Evolutionary conservation across 1,140 invertebrate species (phyloP).

Genomic region (Orius laevigatus): DNA sequence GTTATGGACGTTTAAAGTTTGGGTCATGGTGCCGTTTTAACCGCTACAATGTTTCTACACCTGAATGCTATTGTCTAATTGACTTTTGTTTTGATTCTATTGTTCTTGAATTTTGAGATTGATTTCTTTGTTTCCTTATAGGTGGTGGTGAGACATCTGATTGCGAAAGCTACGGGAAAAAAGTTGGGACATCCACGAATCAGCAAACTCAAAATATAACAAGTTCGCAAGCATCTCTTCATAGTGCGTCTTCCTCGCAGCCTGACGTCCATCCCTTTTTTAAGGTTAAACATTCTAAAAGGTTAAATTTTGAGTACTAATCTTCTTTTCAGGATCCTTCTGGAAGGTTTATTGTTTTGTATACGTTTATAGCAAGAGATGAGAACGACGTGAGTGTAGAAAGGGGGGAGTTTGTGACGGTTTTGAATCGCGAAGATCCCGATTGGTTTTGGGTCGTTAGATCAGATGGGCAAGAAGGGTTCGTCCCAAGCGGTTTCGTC

Average conservation of each 20-base stretch:
- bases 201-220: slow-evolving; percentile 30
- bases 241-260: slow-evolving; percentile 41
- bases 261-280: slow-evolving; percentile 70
- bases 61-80: too few species aligned
- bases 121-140: slow-evolving; percentile 1
- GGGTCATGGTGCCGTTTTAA: too few species aligned
- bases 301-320: background rate
- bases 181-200: slow-evolving; percentile 34
- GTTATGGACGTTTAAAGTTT: too few species aligned
- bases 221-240: slow-evolving; percentile 39
- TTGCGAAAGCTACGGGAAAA: slow-evolving; percentile 41
- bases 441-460: slow-evolving; percentile 93
- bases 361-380: slow-evolving; percentile 80
- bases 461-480: slow-evolving; percentile 84
- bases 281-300: slow-evolving; percentile 36
- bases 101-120: background rate
- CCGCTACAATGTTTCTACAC: too few species aligned
- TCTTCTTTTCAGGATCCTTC: slow-evolving; percentile 46
- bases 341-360: slow-evolving; percentile 78
- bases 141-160: slow-evolving; percentile 39
- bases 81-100: too few species aligned
- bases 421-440: slow-evolving; percentile 81
- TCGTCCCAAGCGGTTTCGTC: slow-evolving; percentile 87
- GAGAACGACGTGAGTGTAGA: slow-evolving; percentile 91
- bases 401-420: slow-evolving; percentile 84